Evolutionary conservation across 2,797 vertebrate genomes (phyloP).

Genomic region (Diplodus puntazzo): DNA sequence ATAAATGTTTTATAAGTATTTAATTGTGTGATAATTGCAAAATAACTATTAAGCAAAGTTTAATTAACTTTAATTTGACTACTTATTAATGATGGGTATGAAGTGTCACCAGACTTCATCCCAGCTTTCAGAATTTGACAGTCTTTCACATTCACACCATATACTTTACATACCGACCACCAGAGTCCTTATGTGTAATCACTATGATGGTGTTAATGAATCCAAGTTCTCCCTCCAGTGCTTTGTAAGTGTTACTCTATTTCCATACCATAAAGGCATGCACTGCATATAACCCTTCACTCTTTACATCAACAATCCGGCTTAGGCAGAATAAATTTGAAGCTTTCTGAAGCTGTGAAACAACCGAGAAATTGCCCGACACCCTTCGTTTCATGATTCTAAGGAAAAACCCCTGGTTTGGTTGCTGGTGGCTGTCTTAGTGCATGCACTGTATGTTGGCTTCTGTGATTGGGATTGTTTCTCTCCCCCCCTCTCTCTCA

Average conservation of each 20-base stretch:
- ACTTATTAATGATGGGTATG: too few species aligned
- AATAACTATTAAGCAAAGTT: too few species aligned
- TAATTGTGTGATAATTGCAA: too few species aligned
- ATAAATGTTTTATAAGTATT: too few species aligned
- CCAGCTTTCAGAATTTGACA: not conserved
- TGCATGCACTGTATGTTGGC: constrained; percentile 54
- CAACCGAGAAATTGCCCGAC: constrained; percentile 53
- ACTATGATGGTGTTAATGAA: not conserved
- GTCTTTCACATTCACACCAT: not conserved
- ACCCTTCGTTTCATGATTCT: constrained; percentile 54
- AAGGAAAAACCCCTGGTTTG: constrained; percentile 55
- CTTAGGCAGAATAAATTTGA: constrained; percentile 31
- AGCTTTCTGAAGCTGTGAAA: constrained; percentile 52
- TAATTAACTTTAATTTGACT: too few species aligned
- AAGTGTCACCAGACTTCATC: too few species aligned
- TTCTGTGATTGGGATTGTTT: constrained; percentile 60
- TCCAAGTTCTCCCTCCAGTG: not conserved
- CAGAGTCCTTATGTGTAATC: not conserved
- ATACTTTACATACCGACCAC: not conserved
- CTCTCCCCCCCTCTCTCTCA: constrained; percentile 30
- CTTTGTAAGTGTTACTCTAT: not conserved
- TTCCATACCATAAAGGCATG: not conserved
- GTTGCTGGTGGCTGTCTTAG: constrained; percentile 54
- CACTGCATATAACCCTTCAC: not conserved
- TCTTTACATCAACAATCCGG: constrained; percentile 40